phyloP scores from a whole-genome alignment of 37 sponge, comb jelly and placozoan species.

The Hexactinellida sp. region DNA sequence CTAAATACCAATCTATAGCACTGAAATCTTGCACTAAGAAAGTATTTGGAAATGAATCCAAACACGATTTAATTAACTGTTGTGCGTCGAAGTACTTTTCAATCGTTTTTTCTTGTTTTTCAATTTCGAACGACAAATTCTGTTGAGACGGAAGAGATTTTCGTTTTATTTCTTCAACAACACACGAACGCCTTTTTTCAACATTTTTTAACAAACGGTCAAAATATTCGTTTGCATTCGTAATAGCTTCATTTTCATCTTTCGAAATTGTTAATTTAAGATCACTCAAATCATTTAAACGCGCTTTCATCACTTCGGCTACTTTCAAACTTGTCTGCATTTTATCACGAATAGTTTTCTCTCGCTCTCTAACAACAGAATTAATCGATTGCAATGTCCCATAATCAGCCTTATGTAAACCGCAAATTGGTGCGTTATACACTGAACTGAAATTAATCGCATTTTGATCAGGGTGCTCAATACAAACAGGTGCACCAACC shows the following conservation, averaged over 20 bases:
- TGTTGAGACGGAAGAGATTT: background rate
- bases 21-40: background rate
- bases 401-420: background rate
- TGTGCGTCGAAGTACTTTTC: slow-evolving; percentile 12
- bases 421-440: background rate
- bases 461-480: background rate
- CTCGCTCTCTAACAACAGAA: background rate
- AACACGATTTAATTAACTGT: background rate
- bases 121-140: background rate
- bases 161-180: background rate
- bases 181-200: background rate
- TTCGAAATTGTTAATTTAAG: background rate
- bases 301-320: background rate
- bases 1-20: slow-evolving; percentile 6
- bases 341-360: background rate
- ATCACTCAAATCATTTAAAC: background rate
- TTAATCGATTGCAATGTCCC: background rate
- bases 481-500: background rate
- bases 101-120: slow-evolving; percentile 11
- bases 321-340: background rate
- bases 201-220: background rate
- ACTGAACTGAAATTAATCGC: background rate
- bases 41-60: background rate
- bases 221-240: background rate
- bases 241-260: background rate